Percentiles rank a stretch among this genome's conserved stretches.
phyloP scores from a whole-genome alignment of 2,797 vertebrate genomes.

The Potorous gilbertii region DNA sequence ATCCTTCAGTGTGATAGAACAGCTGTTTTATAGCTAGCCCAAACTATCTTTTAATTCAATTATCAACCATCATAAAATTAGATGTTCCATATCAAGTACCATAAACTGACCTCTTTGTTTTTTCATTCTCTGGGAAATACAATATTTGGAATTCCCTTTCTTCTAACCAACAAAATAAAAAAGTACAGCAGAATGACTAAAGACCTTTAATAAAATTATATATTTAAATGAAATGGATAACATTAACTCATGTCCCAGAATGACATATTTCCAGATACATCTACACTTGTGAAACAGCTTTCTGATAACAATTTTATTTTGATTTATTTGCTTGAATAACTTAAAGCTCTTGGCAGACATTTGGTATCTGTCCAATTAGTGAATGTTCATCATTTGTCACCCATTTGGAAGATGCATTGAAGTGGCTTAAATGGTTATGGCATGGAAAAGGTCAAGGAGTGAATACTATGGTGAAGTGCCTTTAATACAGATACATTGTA shows the following conservation, averaged over 20 bases:
- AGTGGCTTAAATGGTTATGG: slow-evolving; percentile 34
- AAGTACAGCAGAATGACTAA: slow-evolving; percentile 29
- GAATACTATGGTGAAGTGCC: slow-evolving; percentile 83
- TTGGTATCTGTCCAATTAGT: slow-evolving; percentile 49
- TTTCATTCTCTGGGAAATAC: slow-evolving; percentile 37
- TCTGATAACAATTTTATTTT: slow-evolving; percentile 17
- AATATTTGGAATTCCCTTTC: slow-evolving; percentile 45
- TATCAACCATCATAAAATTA: slow-evolving; percentile 37
- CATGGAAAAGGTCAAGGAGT: slow-evolving; percentile 64
- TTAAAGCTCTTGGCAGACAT: slow-evolving; percentile 37
- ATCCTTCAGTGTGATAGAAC: background rate
- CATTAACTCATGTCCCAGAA: background rate
- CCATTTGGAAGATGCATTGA: slow-evolving; percentile 43
- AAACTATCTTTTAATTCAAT: slow-evolving; percentile 29
- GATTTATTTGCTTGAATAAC: slow-evolving; percentile 64
- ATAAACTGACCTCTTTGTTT: slow-evolving; percentile 7
- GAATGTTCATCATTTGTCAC: slow-evolving; percentile 32
- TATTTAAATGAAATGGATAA: background rate
- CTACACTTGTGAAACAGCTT: slow-evolving; percentile 42
- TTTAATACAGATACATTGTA: slow-evolving; percentile 79
- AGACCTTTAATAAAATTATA: slow-evolving; percentile 44
- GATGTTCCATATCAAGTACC: slow-evolving; percentile 42
- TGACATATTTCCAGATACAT: slow-evolving; percentile 54
- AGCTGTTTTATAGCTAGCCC: background rate
- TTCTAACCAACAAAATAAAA: slow-evolving; percentile 27